These are phyloP conservation scores for Tokudaia tokunoshimensis DNA, from an alignment of 2,797 vertebrate genomes.

Conservation along the genomic window DNA sequence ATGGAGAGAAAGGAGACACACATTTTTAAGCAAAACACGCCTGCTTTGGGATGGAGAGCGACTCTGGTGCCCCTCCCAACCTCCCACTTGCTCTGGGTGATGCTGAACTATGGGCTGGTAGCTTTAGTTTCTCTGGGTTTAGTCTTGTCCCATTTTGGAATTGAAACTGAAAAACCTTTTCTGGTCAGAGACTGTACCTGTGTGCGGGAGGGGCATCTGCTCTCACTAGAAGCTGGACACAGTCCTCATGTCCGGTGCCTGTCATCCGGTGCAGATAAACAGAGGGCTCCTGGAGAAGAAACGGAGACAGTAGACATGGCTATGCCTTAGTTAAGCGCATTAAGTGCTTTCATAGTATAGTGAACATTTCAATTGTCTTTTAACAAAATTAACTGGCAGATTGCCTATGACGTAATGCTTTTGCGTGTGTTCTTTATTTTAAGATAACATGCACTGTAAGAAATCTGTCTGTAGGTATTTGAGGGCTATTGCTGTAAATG, in stretches of 20 bases:
- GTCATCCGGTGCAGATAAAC: not conserved
- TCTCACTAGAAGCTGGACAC: not conserved
- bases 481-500: not conserved
- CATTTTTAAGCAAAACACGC: rapidly evolving
- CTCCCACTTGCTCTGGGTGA: no score
- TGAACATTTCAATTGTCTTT: not conserved
- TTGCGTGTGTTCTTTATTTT: not conserved
- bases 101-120: not conserved
- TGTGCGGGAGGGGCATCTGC: not conserved
- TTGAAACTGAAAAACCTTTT: not conserved
- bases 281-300: not conserved
- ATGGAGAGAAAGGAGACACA: not conserved
- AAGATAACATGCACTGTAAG: not conserved
- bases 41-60: not conserved
- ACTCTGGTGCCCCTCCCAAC: rapidly evolving
- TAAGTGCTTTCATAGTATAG: constrained; percentile 59
- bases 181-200: constrained; percentile 56
- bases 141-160: not conserved
- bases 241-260: rapidly evolving
- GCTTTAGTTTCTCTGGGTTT: not conserved
- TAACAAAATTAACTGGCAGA: constrained; percentile 37
- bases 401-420: not conserved
- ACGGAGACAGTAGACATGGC: constrained; percentile 65
- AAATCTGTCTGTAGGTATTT: not conserved
- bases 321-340: constrained; percentile 67